Evolutionary conservation across 2,113 vertebrate genomes (phyloP).

Genomic region (Mobula hypostoma): DNA sequence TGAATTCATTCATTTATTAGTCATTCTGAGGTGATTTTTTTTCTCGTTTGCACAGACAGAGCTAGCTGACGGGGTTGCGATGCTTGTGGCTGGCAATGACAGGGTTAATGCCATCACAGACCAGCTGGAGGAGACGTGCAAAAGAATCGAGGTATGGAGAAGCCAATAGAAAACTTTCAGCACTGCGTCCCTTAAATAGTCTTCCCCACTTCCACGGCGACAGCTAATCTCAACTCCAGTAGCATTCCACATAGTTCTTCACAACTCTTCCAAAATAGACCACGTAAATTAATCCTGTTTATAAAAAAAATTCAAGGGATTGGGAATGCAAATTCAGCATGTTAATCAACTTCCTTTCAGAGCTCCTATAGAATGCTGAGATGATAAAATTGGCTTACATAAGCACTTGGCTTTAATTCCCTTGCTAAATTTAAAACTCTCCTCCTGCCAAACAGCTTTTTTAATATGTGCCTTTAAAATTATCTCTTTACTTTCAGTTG

Average conservation of each 20-base stretch:
- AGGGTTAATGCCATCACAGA: slow-evolving; percentile 65
- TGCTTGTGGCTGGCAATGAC: slow-evolving; percentile 68
- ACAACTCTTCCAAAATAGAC: neutral
- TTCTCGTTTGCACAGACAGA: slow-evolving; percentile 50
- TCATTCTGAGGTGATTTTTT: neutral
- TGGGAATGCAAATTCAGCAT: neutral
- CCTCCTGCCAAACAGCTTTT: neutral
- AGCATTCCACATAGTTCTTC: neutral
- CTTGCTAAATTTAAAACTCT: neutral
- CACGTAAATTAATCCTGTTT: neutral
- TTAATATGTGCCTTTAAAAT: neutral
- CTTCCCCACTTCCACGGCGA: neutral
- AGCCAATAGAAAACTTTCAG: neutral
- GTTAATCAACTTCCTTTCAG: neutral
- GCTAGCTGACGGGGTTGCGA: slow-evolving; percentile 69
- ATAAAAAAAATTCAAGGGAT: neutral
- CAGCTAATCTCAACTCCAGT: neutral
- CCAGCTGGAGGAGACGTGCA: slow-evolving; percentile 65
- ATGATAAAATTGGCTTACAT: neutral
- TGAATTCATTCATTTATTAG: too few species aligned
- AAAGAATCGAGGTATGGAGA: slow-evolving; percentile 59
- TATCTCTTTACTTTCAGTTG: neutral
- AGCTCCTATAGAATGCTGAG: neutral
- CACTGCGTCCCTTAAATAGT: neutral
- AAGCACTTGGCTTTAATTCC: neutral